Conservation (phyloP, 2,888 invertebrate species). For the Neoitamus cyanurus region DNA sequence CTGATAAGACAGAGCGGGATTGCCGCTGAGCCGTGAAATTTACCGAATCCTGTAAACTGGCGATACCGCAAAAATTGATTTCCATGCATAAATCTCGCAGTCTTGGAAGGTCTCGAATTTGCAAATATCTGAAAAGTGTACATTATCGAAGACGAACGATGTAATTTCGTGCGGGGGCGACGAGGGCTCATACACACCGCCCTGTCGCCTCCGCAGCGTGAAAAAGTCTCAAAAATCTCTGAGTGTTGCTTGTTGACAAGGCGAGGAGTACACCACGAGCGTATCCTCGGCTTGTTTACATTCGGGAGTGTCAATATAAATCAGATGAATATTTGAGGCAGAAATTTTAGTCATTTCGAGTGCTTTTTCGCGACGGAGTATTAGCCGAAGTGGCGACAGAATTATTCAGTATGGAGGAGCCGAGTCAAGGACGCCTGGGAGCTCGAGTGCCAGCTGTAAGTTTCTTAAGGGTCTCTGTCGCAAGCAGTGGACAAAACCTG, state of each 20-base stretch:
- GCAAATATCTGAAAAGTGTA: slow-evolving; percentile 30
- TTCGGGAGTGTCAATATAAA: slow-evolving; percentile 31
- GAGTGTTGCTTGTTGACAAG: slow-evolving; percentile 33
- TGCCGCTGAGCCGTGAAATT: slow-evolving; percentile 20
- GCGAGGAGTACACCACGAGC: background rate
- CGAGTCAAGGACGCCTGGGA: background rate
- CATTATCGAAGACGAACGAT: slow-evolving; percentile 33
- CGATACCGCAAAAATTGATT: slow-evolving; percentile 40
- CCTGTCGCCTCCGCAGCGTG: background rate
- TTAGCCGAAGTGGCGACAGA: background rate
- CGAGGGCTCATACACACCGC: background rate
- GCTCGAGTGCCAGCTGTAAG: background rate
- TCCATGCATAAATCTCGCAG: slow-evolving; percentile 21
- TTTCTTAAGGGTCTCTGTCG: background rate
- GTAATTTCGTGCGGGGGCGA: background rate
- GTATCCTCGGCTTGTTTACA: background rate
- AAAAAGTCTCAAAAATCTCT: background rate
- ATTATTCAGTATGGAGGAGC: background rate
- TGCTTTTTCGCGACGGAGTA: background rate
- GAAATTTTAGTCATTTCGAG: slow-evolving; percentile 21
- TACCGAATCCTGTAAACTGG: slow-evolving; percentile 14
- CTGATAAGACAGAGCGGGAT: slow-evolving; percentile 16
- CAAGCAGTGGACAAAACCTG: background rate
- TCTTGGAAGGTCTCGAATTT: background rate
- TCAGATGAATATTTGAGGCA: slow-evolving; percentile 9